Conservation (phyloP, 2,797 vertebrate genomes). For the Platyrinchus mystaceus region DNA sequence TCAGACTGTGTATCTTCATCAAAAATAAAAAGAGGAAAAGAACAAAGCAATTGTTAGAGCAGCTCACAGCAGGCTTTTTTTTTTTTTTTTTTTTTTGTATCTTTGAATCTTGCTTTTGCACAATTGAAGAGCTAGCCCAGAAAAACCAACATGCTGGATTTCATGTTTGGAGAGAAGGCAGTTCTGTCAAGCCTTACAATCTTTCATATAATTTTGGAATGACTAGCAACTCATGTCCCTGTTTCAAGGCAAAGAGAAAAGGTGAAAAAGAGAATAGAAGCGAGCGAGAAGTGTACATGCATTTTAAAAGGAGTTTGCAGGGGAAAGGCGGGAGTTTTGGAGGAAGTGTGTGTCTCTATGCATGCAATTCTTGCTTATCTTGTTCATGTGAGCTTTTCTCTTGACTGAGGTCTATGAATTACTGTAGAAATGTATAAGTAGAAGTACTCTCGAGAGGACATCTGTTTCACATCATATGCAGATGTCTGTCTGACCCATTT, state of each 20-base stretch:
- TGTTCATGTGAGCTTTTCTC: background rate
- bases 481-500: constrained; percentile 47
- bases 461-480: constrained; percentile 46
- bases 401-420: background rate
- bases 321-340: background rate
- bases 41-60: background rate
- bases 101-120: background rate
- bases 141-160: background rate
- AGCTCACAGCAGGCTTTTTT: background rate
- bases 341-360: background rate
- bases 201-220: background rate
- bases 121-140: background rate
- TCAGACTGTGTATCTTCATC: background rate
- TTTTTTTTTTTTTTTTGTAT: too few relatives aligned
- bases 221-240: background rate
- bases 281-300: background rate
- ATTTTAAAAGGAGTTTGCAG: background rate
- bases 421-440: constrained; percentile 1
- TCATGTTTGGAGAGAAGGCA: background rate
- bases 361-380: background rate
- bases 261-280: background rate
- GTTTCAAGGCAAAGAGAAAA: background rate
- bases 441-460: constrained; percentile 3
- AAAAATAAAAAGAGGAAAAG: background rate
- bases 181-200: background rate